Percentiles rank a stretch among this genome's conserved stretches.
These are phyloP conservation scores for Novumbra hubbsi DNA, from an alignment of 2,797 vertebrate species.

Conservation along the genomic window DNA sequence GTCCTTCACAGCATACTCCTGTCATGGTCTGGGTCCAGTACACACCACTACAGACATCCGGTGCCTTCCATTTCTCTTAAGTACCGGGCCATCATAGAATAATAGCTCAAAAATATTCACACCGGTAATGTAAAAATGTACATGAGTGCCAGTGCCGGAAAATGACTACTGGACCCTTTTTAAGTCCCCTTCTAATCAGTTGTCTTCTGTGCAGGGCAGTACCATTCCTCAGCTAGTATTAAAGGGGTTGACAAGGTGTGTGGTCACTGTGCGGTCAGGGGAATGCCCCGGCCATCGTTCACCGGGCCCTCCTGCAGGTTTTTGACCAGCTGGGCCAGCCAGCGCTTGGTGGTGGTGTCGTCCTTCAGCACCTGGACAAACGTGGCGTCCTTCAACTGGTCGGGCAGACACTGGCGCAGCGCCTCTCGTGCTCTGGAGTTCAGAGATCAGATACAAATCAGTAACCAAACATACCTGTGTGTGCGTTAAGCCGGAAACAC, in stretches of 20 bases:
- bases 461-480: neutral
- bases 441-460: neutral
- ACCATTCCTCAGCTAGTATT: neutral
- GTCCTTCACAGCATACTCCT: neutral
- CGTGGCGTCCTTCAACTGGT: constrained; percentile 97
- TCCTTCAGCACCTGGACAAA: constrained; percentile 98
- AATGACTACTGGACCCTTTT: neutral
- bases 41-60: neutral
- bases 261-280: constrained; percentile 87
- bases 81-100: neutral
- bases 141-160: neutral
- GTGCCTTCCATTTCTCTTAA: neutral
- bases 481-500: neutral
- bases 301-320: constrained; percentile 98
- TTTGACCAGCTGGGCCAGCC: constrained; percentile 98
- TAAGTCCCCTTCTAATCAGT: neutral
- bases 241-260: constrained; percentile 8
- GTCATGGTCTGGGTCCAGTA: neutral
- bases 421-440: constrained; percentile 91
- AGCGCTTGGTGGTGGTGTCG: constrained; percentile 98
- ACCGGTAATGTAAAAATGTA: neutral
- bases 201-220: neutral
- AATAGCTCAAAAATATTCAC: neutral
- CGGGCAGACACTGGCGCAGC: constrained; percentile 95
- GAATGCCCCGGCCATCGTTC: constrained; percentile 92